These are phyloP conservation scores for Aphidius ervi DNA, from an alignment of 1,140 invertebrate species.

Conservation along the genomic window DNA sequence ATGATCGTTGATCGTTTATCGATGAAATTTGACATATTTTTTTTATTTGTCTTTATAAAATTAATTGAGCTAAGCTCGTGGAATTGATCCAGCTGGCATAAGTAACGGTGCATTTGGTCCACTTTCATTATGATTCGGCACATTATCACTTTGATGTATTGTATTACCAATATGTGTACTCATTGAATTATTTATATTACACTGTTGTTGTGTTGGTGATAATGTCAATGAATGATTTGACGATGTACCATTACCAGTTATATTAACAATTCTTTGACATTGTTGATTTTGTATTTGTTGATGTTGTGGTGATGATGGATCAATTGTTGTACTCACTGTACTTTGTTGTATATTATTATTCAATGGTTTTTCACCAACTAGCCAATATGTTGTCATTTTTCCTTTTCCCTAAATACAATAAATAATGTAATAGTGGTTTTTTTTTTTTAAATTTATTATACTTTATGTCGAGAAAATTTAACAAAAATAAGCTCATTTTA, in stretches of 20 bases:
- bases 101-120: slow-evolving; percentile 44
- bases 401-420: slow-evolving; percentile 72
- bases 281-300: slow-evolving; percentile 24
- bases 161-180: slow-evolving; percentile 21
- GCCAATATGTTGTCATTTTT: slow-evolving; percentile 85
- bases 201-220: slow-evolving; percentile 24
- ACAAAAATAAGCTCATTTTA: too few relatives aligned
- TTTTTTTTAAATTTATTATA: too few relatives aligned
- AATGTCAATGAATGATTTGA: slow-evolving; percentile 14
- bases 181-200: slow-evolving; percentile 6
- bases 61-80: slow-evolving; percentile 32
- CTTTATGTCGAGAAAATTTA: too few relatives aligned
- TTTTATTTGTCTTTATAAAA: not conserved
- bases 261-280: slow-evolving; percentile 26
- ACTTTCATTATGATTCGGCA: slow-evolving; percentile 44
- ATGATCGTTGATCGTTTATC: not conserved
- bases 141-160: slow-evolving; percentile 32
- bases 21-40: not conserved
- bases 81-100: slow-evolving; percentile 35
- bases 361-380: slow-evolving; percentile 64
- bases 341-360: slow-evolving; percentile 29
- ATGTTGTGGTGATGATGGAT: slow-evolving; percentile 23
- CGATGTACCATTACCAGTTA: slow-evolving; percentile 41
- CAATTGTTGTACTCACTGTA: slow-evolving; percentile 15
- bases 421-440: too few relatives aligned